These are phyloP conservation scores for Drosophila eohydei DNA, from an alignment of 2,888 invertebrate species.

Conservation along the genomic window DNA sequence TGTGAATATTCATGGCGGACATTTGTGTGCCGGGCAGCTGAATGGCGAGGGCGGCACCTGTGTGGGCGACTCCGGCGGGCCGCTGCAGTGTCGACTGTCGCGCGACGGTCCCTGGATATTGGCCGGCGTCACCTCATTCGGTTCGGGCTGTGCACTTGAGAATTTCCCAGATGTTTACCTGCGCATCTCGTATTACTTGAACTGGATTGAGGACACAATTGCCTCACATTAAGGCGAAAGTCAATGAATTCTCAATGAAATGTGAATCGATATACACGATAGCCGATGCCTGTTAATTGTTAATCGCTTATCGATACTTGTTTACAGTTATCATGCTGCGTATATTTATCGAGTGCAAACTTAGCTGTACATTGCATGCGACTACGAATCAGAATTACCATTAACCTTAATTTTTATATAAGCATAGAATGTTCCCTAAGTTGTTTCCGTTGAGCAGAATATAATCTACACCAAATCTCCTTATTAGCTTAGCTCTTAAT, in stretches of 20 bases:
- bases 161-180: slow-evolving; percentile 96
- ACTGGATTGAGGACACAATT: slow-evolving; percentile 89
- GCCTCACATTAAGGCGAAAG: slow-evolving; percentile 69
- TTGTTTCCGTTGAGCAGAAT: slow-evolving; percentile 73
- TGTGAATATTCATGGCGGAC: slow-evolving; percentile 90
- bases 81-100: slow-evolving; percentile 91
- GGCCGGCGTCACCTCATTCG: slow-evolving; percentile 95
- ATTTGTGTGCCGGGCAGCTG: slow-evolving; percentile 94
- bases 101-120: slow-evolving; percentile 94
- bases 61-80: slow-evolving; percentile 96
- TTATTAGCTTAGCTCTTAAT: slow-evolving; percentile 52
- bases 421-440: slow-evolving; percentile 75
- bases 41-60: slow-evolving; percentile 95
- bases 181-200: slow-evolving; percentile 92
- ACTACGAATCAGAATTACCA: slow-evolving; percentile 46
- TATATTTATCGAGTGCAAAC: slow-evolving; percentile 61
- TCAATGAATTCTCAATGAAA: slow-evolving; percentile 1
- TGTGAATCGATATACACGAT: neutral
- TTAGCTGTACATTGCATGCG: slow-evolving; percentile 60
- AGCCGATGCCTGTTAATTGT: neutral
- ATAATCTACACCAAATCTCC: slow-evolving; percentile 65
- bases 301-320: slow-evolving; percentile 5
- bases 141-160: slow-evolving; percentile 94
- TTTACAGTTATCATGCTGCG: slow-evolving; percentile 46
- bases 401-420: slow-evolving; percentile 66